Conservation (phyloP, 2,888 invertebrate genomes). For the Ochropacha duplaris region DNA sequence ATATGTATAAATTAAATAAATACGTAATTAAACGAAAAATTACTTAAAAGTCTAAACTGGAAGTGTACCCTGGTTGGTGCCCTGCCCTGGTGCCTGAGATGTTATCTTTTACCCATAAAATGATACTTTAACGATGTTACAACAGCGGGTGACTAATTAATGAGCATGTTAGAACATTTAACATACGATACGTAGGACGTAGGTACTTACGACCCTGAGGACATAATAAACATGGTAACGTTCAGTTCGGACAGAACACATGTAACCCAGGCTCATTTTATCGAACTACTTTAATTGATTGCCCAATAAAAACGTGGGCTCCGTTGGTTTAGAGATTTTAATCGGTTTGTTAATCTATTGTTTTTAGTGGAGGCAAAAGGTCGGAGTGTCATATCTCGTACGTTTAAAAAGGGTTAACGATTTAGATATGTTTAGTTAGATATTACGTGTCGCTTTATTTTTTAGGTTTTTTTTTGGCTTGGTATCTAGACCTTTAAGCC, state of each 20-base stretch:
- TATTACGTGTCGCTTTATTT: no score
- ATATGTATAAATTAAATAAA: no score
- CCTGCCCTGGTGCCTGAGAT: no score
- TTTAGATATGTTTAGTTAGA: neutral
- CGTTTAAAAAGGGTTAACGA: neutral
- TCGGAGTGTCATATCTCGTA: slow-evolving; percentile 7
- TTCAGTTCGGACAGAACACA: slow-evolving; percentile 63
- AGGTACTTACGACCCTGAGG: slow-evolving; percentile 52
- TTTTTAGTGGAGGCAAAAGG: slow-evolving; percentile 9
- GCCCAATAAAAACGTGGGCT: slow-evolving; percentile 41
- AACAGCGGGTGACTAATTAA: slow-evolving; percentile 70
- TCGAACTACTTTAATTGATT: slow-evolving; percentile 63
- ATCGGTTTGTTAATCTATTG: slow-evolving; percentile 6
- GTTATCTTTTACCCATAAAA: slow-evolving; percentile 61
- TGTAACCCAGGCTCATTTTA: slow-evolving; percentile 66
- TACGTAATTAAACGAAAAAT: neutral
- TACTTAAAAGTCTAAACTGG: no score
- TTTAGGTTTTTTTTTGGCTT: no score
- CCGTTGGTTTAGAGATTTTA: slow-evolving; percentile 34
- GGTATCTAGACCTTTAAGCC: no score
- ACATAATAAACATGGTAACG: slow-evolving; percentile 62
- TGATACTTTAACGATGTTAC: slow-evolving; percentile 53
- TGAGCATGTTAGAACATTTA: slow-evolving; percentile 61
- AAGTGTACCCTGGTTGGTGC: no score
- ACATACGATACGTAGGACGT: no score